These are phyloP conservation scores for Ciconia maguari DNA, from an alignment of 2,113 vertebrate genomes.

Conservation along the genomic window DNA sequence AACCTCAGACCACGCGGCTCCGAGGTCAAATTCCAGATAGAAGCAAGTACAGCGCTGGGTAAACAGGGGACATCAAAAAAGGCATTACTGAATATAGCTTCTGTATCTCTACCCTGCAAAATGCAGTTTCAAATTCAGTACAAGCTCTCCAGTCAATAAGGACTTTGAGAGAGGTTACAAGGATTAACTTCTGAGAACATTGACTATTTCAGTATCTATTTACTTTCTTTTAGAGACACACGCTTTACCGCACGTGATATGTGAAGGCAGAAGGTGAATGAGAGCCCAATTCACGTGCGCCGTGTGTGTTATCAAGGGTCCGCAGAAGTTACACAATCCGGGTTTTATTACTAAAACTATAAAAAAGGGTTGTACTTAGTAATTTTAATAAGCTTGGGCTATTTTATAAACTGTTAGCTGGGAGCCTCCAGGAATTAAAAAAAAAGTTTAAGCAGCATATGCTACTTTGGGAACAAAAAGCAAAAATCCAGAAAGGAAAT, in stretches of 20 bases:
- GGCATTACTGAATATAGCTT: conserved; percentile 76
- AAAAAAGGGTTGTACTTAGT: not conserved
- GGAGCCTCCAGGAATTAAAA: not conserved
- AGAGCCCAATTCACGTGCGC: not conserved
- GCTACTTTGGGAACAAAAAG: not conserved
- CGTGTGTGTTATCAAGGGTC: not conserved
- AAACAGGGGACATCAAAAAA: conserved; percentile 75
- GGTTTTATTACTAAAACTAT: not conserved
- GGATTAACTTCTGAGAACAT: not conserved
- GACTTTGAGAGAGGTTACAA: conserved; percentile 29
- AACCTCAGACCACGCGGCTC: conserved; percentile 70
- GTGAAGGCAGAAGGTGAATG: not conserved
- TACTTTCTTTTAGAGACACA: not conserved
- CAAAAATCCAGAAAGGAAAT: conserved; percentile 1
- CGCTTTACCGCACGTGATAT: not conserved
- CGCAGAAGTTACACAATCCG: not conserved
- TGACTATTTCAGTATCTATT: conserved; percentile 30
- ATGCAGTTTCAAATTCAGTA: not conserved
- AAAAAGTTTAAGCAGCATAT: not conserved
- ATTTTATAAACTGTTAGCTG: not conserved
- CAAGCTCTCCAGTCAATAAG: conserved; percentile 7
- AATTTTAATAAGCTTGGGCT: not conserved
- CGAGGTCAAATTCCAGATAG: conserved; percentile 70
- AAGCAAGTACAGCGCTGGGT: conserved; percentile 54
- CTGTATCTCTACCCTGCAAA: conserved; percentile 56